Percentiles rank a stretch among this genome's conserved stretches.
phyloP scores from a whole-genome alignment of 2,113 vertebrate species.

The Apeltes quadracus region DNA sequence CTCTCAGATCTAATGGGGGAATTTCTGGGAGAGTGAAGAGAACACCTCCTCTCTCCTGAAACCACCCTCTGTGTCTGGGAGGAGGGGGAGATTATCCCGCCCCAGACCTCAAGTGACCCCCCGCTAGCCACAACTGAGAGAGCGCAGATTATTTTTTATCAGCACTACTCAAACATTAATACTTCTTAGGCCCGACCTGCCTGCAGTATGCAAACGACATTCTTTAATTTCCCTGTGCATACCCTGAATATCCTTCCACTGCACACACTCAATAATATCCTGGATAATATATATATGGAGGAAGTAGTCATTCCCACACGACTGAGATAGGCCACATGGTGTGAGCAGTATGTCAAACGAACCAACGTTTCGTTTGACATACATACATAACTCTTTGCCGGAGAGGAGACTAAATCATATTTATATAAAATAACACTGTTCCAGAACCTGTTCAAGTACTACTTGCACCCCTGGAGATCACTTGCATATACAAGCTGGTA shows the following conservation, averaged over 20 bases:
- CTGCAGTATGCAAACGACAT: slow-evolving; percentile 4
- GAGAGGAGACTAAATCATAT: slow-evolving; percentile 36
- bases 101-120: slow-evolving; percentile 34
- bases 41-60: slow-evolving; percentile 39
- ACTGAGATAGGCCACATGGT: slow-evolving; percentile 35
- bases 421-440: slow-evolving; percentile 52
- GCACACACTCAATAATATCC: slow-evolving; percentile 12
- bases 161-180: neutral
- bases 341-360: slow-evolving; percentile 58
- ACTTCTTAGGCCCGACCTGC: slow-evolving; percentile 12
- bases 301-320: slow-evolving; percentile 36
- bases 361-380: too few species aligned
- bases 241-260: slow-evolving; percentile 20
- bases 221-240: slow-evolving; percentile 10
- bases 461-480: slow-evolving; percentile 27
- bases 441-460: slow-evolving; percentile 32
- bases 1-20: slow-evolving; percentile 51
- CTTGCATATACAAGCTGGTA: slow-evolving; percentile 13
- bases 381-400: slow-evolving; percentile 32
- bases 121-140: slow-evolving; percentile 16
- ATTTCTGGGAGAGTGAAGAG: slow-evolving; percentile 49
- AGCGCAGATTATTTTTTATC: slow-evolving; percentile 28
- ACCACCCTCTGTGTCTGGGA: slow-evolving; percentile 36
- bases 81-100: slow-evolving; percentile 33
- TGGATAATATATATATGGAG: slow-evolving; percentile 20